Base-by-base conservation (phyloP, 1,140 invertebrate species). In the Drosophila pseudoananassae region DNA sequence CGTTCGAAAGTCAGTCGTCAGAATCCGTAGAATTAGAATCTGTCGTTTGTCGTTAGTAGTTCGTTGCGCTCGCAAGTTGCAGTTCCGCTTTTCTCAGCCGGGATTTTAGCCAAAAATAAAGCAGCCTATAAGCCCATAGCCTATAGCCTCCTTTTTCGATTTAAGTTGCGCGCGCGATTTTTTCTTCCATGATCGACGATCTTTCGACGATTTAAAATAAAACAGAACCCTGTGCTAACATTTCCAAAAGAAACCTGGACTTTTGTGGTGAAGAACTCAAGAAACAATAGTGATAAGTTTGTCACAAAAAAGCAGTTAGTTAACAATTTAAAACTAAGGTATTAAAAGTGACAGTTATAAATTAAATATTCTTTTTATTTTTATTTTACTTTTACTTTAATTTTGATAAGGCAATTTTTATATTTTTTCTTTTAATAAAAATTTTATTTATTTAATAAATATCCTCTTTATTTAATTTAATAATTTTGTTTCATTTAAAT, bases 141-240 rank as follows among this genome's bases (percentile, higher is more conserved):
- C 31, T 20, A n/a, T 31, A 33, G 31, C 38, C 8, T 9, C 45
- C 12, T 12, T 36, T 46, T 46, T 46, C 61, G 78, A 14, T 50
- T 57, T 75, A 20, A 65, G 52, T 82, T 83, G 79, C 79, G 79
- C 79, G 79, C 79, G 79, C 79, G 69, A 46, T 46, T 55, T 61
- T 74, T 36, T 14, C 36, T 27, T 27, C 45, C 79, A 15, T n/a
- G 40, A 43, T 43, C 40, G 2, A 2, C n/a, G 40, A 43, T 43
- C 40, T 17, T 43, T n/a, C n/a, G n/a, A n/a, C 40, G 10, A 20
- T 23, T 43, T 1, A 29, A 12, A 1, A 23, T 9, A 57, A 63
- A 8, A 6, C 10, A 52, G 33, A 31, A 52, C 14, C 15, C 2
- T 36, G 27, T 33, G 15, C 9, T 33, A 20, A 31, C 25, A 17